phyloP scores from a whole-genome alignment of 2,797 vertebrate genomes.

The Acanthornis magna region DNA sequence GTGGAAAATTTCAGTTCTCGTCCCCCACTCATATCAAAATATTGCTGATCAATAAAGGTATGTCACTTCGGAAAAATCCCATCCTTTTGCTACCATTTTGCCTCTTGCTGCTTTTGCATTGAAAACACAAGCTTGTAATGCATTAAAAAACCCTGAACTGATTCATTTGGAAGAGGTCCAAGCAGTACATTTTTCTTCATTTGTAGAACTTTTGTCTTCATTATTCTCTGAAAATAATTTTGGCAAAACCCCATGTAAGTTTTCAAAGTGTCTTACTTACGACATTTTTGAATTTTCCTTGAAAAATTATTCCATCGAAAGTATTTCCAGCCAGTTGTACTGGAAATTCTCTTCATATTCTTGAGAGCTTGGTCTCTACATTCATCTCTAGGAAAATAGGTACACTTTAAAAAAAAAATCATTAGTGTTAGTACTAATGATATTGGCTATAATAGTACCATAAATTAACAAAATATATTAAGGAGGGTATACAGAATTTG shows the following conservation, averaged over 20 bases:
- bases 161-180: slow-evolving; percentile 41
- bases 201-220: slow-evolving; percentile 6
- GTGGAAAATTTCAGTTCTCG: background rate
- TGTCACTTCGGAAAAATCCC: background rate
- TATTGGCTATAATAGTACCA: background rate
- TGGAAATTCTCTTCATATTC: background rate
- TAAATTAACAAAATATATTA: background rate
- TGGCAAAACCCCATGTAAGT: slow-evolving; percentile 26
- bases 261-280: background rate
- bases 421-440: background rate
- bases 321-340: background rate
- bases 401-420: background rate
- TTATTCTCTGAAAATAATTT: slow-evolving; percentile 25
- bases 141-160: background rate
- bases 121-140: background rate
- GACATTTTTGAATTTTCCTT: background rate
- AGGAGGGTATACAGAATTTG: background rate
- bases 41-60: background rate
- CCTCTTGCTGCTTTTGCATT: background rate
- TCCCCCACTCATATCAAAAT: background rate
- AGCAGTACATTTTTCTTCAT: slow-evolving; percentile 54
- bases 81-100: background rate
- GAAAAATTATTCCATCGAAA: background rate
- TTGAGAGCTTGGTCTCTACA: background rate
- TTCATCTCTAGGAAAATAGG: background rate